phyloP scores from a whole-genome alignment of 2,888 invertebrate species.

The Rhagophthalmus giganteus region DNA sequence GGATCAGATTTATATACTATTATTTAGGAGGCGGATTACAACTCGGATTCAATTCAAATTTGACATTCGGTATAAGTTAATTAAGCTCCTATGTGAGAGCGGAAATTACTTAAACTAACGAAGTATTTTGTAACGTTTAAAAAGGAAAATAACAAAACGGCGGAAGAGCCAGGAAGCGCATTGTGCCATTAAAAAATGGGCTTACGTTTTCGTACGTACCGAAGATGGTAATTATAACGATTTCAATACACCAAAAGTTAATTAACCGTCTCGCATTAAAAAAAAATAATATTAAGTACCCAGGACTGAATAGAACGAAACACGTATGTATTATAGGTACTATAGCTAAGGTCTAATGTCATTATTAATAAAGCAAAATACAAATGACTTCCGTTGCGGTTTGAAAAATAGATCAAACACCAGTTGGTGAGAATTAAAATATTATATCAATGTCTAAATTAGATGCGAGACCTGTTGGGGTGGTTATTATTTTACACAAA shows the following conservation, averaged over 20 bases:
- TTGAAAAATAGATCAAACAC: conserved; percentile 28
- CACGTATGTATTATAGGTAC: too few relatives aligned
- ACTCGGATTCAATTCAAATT: not conserved
- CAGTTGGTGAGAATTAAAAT: conserved; percentile 34
- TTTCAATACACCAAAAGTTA: conserved; percentile 19
- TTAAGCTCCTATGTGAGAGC: not conserved
- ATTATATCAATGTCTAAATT: conserved; percentile 36
- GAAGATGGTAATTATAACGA: conserved; percentile 11
- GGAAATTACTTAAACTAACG: not conserved
- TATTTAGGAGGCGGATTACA: too few relatives aligned
- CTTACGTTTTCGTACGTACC: conserved; percentile 1
- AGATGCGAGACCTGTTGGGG: conserved; percentile 21
- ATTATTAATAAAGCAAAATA: conserved; percentile 36
- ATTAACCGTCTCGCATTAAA: conserved; percentile 13
- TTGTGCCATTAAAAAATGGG: conserved; percentile 10
- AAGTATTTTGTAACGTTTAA: not conserved
- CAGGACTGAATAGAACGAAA: conserved; percentile 13
- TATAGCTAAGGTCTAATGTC: conserved; percentile 30
- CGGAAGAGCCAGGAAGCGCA: not conserved
- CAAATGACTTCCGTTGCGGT: conserved; percentile 35
- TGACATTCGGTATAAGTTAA: not conserved
- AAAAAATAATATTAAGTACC: too few relatives aligned
- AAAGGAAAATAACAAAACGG: too few relatives aligned
- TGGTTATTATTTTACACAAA: conserved; percentile 20
- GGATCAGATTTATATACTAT: not conserved